Conservation (phyloP, 2,888 invertebrate species). For the Thymelicus lineola region DNA sequence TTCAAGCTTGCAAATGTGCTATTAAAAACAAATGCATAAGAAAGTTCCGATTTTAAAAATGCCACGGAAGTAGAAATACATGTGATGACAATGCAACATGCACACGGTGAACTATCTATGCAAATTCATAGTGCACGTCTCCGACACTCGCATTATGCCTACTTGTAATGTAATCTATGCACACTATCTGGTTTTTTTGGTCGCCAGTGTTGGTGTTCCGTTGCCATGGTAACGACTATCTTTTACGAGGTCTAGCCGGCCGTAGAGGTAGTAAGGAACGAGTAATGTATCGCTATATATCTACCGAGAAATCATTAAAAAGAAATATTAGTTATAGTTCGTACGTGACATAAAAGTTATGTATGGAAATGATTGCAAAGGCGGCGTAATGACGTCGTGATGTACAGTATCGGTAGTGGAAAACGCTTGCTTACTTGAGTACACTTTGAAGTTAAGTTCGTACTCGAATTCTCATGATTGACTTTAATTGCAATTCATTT, state of each 20-base stretch:
- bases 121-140: conserved; percentile 68
- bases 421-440: too few relatives aligned
- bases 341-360: neutral
- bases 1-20: too few relatives aligned
- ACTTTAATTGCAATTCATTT: too few relatives aligned
- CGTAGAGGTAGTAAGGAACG: conserved; percentile 12
- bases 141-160: conserved; percentile 69
- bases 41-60: neutral
- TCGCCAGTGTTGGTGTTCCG: conserved; percentile 67
- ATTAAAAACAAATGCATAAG: neutral
- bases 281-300: conserved; percentile 4
- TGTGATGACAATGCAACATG: conserved; percentile 49
- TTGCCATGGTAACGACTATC: conserved; percentile 68
- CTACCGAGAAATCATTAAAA: conserved; percentile 8
- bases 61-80: conserved; percentile 11
- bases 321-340: neutral
- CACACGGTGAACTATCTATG: conserved; percentile 68
- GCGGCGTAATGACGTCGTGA: too few relatives aligned
- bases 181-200: conserved; percentile 76
- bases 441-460: too few relatives aligned
- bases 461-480: too few relatives aligned
- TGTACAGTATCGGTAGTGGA: too few relatives aligned
- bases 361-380: neutral
- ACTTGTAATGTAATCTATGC: conserved; percentile 83
- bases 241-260: conserved; percentile 51